Evolutionary conservation across 2,797 vertebrate genomes (phyloP).

Genomic region (Rhadinocentrus ornatus): DNA sequence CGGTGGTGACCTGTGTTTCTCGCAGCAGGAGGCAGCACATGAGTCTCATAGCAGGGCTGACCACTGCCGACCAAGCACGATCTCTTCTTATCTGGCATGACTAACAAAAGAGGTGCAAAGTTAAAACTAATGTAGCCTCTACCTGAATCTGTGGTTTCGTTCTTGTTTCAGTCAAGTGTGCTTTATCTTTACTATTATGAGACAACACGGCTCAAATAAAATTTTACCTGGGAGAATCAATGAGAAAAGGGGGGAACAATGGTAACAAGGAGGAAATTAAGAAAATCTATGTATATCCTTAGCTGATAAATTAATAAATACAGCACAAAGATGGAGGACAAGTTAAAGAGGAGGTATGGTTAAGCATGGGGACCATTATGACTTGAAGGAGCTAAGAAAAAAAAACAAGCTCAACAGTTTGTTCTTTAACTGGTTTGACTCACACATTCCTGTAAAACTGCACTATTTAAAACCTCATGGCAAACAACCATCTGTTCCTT

Average conservation of each 20-base stretch:
- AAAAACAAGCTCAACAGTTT: background rate
- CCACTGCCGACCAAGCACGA: background rate
- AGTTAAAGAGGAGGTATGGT: background rate
- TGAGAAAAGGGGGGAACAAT: background rate
- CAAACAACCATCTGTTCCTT: background rate
- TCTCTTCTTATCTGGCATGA: background rate
- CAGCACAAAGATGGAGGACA: background rate
- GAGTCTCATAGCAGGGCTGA: background rate
- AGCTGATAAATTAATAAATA: background rate
- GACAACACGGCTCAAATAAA: background rate
- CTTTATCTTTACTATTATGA: background rate
- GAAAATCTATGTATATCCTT: background rate
- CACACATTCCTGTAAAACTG: constrained; percentile 2
- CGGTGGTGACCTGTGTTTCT: background rate
- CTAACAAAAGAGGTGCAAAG: background rate
- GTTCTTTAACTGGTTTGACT: background rate
- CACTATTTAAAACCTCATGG: background rate
- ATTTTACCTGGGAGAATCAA: background rate
- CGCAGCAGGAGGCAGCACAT: background rate
- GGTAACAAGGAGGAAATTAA: background rate
- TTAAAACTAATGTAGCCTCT: background rate
- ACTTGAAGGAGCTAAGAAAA: background rate
- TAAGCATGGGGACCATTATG: background rate
- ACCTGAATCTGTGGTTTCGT: background rate
- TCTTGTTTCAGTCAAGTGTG: background rate